A percentile compares a stretch with the other conserved stretches of the same genome.
Evolutionary conservation across 2,797 vertebrate species (phyloP).

Genomic region (Echeneis naucrates): DNA sequence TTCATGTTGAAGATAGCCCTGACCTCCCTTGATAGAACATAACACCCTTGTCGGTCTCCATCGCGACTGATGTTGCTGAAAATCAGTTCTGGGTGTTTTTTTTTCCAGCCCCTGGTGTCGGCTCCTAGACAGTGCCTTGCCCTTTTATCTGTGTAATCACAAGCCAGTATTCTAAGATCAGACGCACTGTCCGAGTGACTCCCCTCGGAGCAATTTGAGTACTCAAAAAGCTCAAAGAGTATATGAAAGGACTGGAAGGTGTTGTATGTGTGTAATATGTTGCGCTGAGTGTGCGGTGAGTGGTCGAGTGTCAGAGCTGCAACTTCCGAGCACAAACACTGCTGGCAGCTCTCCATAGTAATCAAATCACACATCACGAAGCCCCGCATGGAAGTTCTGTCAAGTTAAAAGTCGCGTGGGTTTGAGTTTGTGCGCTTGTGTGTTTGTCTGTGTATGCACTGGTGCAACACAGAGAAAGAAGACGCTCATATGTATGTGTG

Average conservation of each 20-base stretch:
- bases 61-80: conserved; percentile 57
- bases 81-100: conserved; percentile 61
- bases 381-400: conserved; percentile 58
- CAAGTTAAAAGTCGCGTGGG: conserved; percentile 58
- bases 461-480: conserved; percentile 5
- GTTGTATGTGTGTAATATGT: conserved; percentile 10
- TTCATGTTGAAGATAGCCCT: conserved; percentile 51
- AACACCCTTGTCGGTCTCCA: conserved; percentile 74
- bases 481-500: conserved; percentile 26
- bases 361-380: conserved; percentile 71
- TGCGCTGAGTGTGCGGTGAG: conserved; percentile 10
- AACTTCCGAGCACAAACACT: conserved; percentile 61
- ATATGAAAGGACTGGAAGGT: conserved; percentile 57
- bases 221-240: conserved; percentile 20
- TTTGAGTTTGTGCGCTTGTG: background rate
- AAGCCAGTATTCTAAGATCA: conserved; percentile 48
- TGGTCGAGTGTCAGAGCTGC: conserved; percentile 46
- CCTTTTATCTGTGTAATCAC: conserved; percentile 74
- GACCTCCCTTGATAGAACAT: conserved; percentile 59
- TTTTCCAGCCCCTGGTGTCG: conserved; percentile 56
- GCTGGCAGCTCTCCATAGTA: conserved; percentile 73
- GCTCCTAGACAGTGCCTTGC: conserved; percentile 47
- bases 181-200: conserved; percentile 71
- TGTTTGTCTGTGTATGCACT: conserved; percentile 29
- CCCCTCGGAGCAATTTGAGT: conserved; percentile 58